Evolutionary conservation across 2,113 vertebrate species (phyloP).

Genomic region (Lathamus discolor): DNA sequence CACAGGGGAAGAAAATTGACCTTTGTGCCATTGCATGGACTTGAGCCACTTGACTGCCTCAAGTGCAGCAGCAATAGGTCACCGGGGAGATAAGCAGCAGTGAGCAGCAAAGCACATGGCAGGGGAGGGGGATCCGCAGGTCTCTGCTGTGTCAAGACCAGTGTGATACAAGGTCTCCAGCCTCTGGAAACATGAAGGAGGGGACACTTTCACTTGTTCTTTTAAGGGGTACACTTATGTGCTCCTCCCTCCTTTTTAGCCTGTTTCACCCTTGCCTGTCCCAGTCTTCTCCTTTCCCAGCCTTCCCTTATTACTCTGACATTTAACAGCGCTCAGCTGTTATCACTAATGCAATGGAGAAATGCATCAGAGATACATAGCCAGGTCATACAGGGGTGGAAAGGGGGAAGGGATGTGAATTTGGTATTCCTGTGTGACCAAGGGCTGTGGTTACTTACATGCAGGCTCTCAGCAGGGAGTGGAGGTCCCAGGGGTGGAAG

Average conservation of each 20-base stretch:
- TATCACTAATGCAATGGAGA: background rate
- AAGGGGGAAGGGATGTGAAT: background rate
- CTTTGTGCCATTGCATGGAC: background rate
- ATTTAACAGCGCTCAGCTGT: background rate
- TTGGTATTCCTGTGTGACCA: fast-evolving
- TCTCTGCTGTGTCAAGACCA: background rate
- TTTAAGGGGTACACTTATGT: background rate
- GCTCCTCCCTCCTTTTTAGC: background rate
- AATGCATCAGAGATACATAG: background rate
- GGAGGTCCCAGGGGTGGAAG: fast-evolving
- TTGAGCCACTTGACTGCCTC: background rate
- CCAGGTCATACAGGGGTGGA: background rate
- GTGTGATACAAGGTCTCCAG: background rate
- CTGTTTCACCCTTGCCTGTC: background rate
- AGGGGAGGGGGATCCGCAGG: background rate
- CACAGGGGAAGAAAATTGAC: background rate
- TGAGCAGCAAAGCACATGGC: background rate
- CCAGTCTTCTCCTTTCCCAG: background rate
- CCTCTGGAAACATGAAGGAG: fast-evolving
- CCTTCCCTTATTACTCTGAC: background rate
- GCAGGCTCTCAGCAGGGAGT: fast-evolving
- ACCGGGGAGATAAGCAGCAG: background rate
- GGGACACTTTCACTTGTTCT: background rate
- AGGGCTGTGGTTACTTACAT: background rate
- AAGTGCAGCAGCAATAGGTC: background rate